Evolutionary conservation across 2,797 vertebrate genomes (phyloP).

Genomic region (Lagocephalus sceleratus): DNA sequence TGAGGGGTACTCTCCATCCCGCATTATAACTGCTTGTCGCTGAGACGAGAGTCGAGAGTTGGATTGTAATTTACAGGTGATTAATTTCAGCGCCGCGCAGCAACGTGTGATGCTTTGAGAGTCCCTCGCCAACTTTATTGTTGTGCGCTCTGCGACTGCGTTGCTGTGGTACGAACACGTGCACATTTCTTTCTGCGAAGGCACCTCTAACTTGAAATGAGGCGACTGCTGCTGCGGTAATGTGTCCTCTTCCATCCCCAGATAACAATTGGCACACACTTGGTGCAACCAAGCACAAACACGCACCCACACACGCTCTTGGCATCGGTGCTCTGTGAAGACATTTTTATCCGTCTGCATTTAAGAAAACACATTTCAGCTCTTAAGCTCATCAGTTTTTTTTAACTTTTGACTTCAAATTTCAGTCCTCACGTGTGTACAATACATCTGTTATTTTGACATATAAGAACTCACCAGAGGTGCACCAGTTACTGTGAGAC

Average conservation of each 20-base stretch:
- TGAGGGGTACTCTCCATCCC: not conserved
- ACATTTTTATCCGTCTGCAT: not conserved
- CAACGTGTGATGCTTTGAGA: conserved; percentile 28
- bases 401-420: no score
- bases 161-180: conserved; percentile 16
- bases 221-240: conserved; percentile 16
- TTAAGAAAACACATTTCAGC: no score
- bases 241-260: not conserved
- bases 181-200: no score
- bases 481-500: no score
- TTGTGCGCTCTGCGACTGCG: conserved; percentile 16
- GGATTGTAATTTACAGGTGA: conserved; percentile 14
- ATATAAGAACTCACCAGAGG: no score
- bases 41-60: not conserved
- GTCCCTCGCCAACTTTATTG: conserved; percentile 26
- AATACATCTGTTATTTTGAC: no score
- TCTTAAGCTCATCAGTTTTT: no score
- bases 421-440: no score
- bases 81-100: conserved; percentile 9
- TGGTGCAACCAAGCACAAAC: not conserved
- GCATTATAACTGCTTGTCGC: not conserved
- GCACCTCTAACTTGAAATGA: conserved; percentile 27
- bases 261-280: not conserved
- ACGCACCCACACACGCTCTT: not conserved
- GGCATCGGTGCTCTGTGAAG: not conserved